phyloP scores from a whole-genome alignment of 2,797 vertebrate species.

The Schizopygopsis malacanthus region DNA sequence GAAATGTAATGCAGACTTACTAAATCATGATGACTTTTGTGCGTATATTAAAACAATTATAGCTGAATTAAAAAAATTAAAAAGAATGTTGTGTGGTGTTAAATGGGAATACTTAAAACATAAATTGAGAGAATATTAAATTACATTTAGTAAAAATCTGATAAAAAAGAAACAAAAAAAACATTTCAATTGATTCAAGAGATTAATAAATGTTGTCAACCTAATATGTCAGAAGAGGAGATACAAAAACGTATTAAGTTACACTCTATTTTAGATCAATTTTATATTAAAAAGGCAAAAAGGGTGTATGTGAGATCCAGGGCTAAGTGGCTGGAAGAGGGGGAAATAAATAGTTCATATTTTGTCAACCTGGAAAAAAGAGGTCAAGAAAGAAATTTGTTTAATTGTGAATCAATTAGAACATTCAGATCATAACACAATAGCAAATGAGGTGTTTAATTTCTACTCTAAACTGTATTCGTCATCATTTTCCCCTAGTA shows the following conservation, averaged over 20 bases:
- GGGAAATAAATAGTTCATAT: too few species aligned
- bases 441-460: too few species aligned
- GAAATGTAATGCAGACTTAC: neutral
- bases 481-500: too few species aligned
- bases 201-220: neutral
- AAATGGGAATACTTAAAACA: neutral
- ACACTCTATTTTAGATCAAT: neutral
- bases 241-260: neutral
- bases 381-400: too few species aligned
- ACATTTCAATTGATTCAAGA: neutral
- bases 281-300: conserved; percentile 15
- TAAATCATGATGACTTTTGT: neutral
- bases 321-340: too few species aligned
- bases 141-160: neutral
- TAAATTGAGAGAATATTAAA: neutral
- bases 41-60: neutral
- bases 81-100: too few species aligned
- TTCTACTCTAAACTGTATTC: too few species aligned
- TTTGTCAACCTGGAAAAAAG: too few species aligned
- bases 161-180: neutral
- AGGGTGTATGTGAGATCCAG: neutral
- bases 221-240: neutral
- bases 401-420: too few species aligned
- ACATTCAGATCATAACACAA: too few species aligned
- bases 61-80: too few species aligned